Conservation (phyloP, 2,113 vertebrate genomes). For the Narcine bancroftii region DNA sequence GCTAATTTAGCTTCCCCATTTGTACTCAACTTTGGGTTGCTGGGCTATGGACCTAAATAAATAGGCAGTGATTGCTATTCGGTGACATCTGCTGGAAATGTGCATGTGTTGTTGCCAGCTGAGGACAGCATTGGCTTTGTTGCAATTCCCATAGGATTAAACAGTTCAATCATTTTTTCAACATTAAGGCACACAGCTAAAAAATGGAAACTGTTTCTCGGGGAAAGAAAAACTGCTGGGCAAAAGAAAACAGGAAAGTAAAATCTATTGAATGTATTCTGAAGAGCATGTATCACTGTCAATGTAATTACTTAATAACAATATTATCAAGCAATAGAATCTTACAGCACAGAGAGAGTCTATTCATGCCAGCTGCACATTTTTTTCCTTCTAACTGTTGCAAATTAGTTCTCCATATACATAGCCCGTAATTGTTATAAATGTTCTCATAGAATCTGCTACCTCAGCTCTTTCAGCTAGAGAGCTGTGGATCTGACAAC, state of each 20-base stretch:
- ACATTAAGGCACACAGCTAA: neutral
- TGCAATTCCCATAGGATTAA: neutral
- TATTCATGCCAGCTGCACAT: too few relatives aligned
- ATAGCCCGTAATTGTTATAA: too few relatives aligned
- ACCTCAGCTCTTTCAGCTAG: too few relatives aligned
- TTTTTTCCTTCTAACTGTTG: too few relatives aligned
- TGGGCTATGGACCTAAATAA: neutral
- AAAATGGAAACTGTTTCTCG: neutral
- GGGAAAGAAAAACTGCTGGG: neutral
- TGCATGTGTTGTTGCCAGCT: neutral
- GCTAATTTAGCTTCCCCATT: neutral
- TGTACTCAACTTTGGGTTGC: neutral
- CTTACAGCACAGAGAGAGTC: neutral
- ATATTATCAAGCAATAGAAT: neutral
- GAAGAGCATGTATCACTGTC: neutral
- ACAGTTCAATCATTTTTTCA: neutral
- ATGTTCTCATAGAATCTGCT: too few relatives aligned
- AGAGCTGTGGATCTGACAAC: too few relatives aligned
- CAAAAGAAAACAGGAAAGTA: neutral
- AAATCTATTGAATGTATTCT: neutral
- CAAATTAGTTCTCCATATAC: too few relatives aligned
- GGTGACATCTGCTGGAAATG: constrained; percentile 27
- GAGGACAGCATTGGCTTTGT: neutral
- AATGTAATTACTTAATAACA: neutral
- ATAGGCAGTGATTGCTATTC: neutral